These are phyloP conservation scores for Molanna angustata DNA, from an alignment of 2,888 invertebrate species.

Conservation along the genomic window DNA sequence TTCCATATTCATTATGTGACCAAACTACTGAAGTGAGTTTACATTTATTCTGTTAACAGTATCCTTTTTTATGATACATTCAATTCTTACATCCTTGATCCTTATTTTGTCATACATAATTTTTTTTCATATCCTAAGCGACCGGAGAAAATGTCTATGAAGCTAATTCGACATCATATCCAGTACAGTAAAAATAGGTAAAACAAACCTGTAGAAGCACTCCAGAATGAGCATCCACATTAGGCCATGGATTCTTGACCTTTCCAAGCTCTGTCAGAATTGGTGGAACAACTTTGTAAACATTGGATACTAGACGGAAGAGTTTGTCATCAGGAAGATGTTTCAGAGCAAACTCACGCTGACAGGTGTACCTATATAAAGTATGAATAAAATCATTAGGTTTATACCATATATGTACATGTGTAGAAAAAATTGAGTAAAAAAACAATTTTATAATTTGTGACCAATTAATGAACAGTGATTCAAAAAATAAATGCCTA, in stretches of 20 bases:
- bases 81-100: too few species aligned
- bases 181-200: neutral
- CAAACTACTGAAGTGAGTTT: too few species aligned
- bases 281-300: slow-evolving; percentile 91
- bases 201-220: slow-evolving; percentile 75
- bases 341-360: slow-evolving; percentile 91
- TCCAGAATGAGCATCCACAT: slow-evolving; percentile 96
- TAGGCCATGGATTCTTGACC: slow-evolving; percentile 98
- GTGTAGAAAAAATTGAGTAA: too few species aligned
- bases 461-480: too few species aligned
- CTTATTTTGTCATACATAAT: too few species aligned
- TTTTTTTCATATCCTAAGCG: neutral
- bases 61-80: too few species aligned
- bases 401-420: too few species aligned
- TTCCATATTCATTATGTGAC: too few species aligned
- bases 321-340: slow-evolving; percentile 89
- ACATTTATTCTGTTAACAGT: too few species aligned
- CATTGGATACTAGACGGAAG: slow-evolving; percentile 86
- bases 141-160: neutral
- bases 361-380: slow-evolving; percentile 87
- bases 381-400: too few species aligned
- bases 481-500: too few species aligned
- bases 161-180: neutral
- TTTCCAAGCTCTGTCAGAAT: slow-evolving; percentile 91
- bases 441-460: too few species aligned